phyloP scores from a whole-genome alignment of 2,797 vertebrate genomes.

The Phalanger gymnotis region DNA sequence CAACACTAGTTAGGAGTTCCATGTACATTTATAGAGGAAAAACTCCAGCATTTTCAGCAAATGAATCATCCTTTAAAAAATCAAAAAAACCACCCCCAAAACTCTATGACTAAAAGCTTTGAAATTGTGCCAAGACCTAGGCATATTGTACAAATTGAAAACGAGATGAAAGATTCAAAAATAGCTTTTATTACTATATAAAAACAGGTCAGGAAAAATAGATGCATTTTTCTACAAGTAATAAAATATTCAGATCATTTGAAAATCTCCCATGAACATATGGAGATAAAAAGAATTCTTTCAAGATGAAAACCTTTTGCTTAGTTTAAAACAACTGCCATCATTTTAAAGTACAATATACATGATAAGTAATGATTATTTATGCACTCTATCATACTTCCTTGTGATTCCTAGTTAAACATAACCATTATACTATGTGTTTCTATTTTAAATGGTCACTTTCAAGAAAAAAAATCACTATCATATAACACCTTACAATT shows the following conservation, averaged over 20 bases:
- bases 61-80: conserved; percentile 1
- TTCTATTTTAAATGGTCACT: neutral
- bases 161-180: conserved; percentile 70
- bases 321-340: conserved; percentile 37
- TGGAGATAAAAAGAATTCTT: conserved; percentile 68
- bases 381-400: conserved; percentile 22
- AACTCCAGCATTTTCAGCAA: conserved; percentile 39
- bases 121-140: neutral
- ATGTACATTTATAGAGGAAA: neutral
- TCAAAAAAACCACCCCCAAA: neutral
- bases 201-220: conserved; percentile 77
- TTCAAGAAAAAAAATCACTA: conserved; percentile 46
- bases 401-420: conserved; percentile 14
- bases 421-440: conserved; percentile 31
- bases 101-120: conserved; percentile 40
- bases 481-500: neutral
- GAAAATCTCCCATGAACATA: conserved; percentile 64
- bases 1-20: neutral
- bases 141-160: conserved; percentile 30
- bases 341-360: conserved; percentile 61
- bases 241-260: conserved; percentile 70
- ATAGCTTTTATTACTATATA: conserved; percentile 81
- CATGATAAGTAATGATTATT: conserved; percentile 10
- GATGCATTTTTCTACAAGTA: conserved; percentile 63
- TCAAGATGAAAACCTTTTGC: conserved; percentile 74